Evolutionary conservation across 1,140 invertebrate species (phyloP), one percentile per base, ranked within the genome.

Genomic region (Brachionus rubens): DNA sequence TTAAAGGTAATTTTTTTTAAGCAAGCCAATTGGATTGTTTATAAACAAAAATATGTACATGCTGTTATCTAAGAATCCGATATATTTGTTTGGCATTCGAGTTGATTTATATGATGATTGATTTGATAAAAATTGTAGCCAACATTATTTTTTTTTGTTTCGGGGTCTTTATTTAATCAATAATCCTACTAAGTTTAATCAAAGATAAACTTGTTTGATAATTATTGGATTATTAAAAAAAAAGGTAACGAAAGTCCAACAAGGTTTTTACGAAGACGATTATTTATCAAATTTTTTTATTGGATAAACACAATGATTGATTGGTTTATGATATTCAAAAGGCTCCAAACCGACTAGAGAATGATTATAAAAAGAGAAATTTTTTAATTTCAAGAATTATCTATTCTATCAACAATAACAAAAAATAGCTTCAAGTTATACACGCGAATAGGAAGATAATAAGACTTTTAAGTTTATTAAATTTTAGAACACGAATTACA

Each of bases 191-290:
- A 62, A 62, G 56, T 40, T 43, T 65, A 65, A 65, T 65, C 59
- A 65, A 65, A 65, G 59, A 65, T 65, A 65, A 43, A 65, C 14
- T 65, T 65, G 36, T 65, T 65, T 65, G 59, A 65, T 65, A 65
- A 65, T 65, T 65, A 65, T 16, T 65, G 59, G 59, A 65, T 65
- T 65, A 65, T 65, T 65, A 65, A 43, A 65, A 33, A 62, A 12
- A 54, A 19, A 6, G 19, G 24, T 26, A 65, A 41, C 59, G 43
- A 65, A 65, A 41, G 36, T 65, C 59, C 21, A 5, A 36, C 59
- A 41, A 43, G 19, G 59, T 21, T 33, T 46, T 46, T 33, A 12
- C 12, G 33, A 59, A 19, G 54, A 9, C 10, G 33, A 59, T 33
- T 7, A 7, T 33, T 14, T 33, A 36, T 33, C 26, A 59, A 59